Percentiles rank a stretch among this genome's conserved stretches.
Evolutionary conservation across 2,888 invertebrate species (phyloP).

Genomic region (Autographa gamma): DNA sequence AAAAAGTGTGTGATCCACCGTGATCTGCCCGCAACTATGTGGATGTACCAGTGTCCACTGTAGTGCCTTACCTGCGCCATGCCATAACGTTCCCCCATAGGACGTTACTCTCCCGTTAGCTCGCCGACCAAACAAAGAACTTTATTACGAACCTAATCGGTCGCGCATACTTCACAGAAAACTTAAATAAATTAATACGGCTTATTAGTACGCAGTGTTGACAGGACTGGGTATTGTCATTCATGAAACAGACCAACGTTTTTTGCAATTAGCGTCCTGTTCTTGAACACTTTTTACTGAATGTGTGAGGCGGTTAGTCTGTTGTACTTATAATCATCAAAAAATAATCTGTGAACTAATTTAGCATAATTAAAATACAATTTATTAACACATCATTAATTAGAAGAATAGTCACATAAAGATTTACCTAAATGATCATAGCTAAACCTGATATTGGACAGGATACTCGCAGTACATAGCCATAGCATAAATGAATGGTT

Average conservation of each 20-base stretch:
- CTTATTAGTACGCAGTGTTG: constrained; percentile 17
- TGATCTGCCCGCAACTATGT: constrained; percentile 75
- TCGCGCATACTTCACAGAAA: constrained; percentile 37
- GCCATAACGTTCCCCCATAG: constrained; percentile 62
- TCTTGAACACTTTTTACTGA: not conserved
- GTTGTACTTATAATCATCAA: not conserved
- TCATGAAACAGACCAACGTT: constrained; percentile 1
- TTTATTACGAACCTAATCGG: constrained; percentile 40
- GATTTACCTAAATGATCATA: constrained; percentile 48
- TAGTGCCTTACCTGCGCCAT: constrained; percentile 66
- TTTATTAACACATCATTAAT: not conserved
- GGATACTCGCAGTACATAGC: constrained; percentile 61
- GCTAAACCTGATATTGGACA: constrained; percentile 56
- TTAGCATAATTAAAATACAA: not conserved
- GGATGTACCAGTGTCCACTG: constrained; percentile 69
- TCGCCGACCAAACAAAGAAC: constrained; percentile 49
- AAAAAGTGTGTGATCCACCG: constrained; percentile 77
- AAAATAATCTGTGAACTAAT: not conserved
- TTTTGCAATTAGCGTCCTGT: constrained; percentile 18
- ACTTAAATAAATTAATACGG: constrained; percentile 25
- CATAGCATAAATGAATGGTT: constrained; percentile 59
- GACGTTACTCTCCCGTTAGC: constrained; percentile 67
- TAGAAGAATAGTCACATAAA: constrained; percentile 23
- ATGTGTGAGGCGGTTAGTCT: not conserved
- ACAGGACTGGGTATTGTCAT: constrained; percentile 14